Conservation (phyloP, 2,797 vertebrate species). For the Phalanger gymnotis region DNA sequence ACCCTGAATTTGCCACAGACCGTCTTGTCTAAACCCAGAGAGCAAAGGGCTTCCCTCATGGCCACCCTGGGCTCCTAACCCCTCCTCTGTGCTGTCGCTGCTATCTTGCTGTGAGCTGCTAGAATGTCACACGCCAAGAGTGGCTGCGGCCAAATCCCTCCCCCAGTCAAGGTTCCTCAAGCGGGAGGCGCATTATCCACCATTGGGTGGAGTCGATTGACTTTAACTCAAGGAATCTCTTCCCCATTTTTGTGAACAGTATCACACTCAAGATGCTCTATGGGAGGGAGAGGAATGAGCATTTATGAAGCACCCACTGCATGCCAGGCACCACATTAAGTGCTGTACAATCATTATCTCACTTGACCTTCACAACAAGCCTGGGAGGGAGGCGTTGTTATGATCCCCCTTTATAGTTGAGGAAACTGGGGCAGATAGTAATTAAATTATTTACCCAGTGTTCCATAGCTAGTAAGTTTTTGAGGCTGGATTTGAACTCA, state of each 20-base stretch:
- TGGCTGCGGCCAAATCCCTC: background rate
- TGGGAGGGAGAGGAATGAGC: background rate
- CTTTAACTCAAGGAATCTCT: background rate
- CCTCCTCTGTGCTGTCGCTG: background rate
- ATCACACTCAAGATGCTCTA: no score
- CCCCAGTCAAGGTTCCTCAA: accelerated
- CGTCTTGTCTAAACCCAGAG: no score
- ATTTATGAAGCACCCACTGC: no score
- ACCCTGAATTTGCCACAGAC: background rate
- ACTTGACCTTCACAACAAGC: no score
- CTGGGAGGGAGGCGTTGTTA: background rate
- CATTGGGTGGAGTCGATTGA: background rate
- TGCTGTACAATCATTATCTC: no score
- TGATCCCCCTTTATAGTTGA: background rate
- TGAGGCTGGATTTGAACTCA: background rate
- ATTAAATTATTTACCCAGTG: background rate
- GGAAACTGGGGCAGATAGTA: background rate
- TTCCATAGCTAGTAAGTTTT: background rate
- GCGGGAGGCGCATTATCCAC: no score
- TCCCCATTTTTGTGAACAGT: background rate
- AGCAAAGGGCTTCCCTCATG: no score
- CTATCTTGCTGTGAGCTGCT: no score
- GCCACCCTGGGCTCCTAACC: background rate
- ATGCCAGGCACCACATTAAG: no score
- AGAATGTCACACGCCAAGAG: background rate